phyloP scores from a whole-genome alignment of 2,888 invertebrate genomes.

The Eurytoma adleriae region DNA sequence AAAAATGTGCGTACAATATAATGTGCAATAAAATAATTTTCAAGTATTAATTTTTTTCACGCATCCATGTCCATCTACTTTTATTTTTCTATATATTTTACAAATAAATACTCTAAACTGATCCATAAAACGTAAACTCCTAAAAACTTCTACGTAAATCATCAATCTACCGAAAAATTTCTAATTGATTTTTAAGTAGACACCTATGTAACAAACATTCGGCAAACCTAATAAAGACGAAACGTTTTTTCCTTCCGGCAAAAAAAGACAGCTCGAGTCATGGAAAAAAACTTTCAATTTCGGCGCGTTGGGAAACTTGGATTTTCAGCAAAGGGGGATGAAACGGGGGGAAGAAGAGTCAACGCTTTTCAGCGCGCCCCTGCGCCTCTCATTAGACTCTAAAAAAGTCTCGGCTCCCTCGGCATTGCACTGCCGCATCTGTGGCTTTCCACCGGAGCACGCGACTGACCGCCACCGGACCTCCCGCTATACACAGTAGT shows the following conservation, averaged over 20 bases:
- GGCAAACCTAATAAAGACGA: constrained; percentile 13
- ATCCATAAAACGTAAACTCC: neutral
- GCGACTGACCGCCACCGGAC: constrained; percentile 6
- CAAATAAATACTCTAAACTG: neutral
- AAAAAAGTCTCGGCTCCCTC: neutral
- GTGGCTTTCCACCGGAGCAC: no score
- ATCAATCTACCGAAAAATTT: constrained; percentile 4
- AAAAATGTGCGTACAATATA: no score
- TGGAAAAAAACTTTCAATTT: neutral
- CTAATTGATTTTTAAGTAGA: constrained; percentile 14
- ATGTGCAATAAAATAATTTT: no score
- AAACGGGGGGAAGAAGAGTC: neutral
- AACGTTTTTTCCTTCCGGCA: constrained; percentile 7
- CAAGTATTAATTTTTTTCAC: no score
- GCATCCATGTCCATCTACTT: no score
- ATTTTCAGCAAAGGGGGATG: constrained; percentile 25
- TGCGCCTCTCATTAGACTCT: neutral
- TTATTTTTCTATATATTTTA: neutral
- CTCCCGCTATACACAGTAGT: neutral
- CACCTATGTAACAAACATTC: constrained; percentile 11
- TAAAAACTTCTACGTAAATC: neutral
- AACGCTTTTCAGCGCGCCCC: neutral
- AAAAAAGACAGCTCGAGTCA: neutral
- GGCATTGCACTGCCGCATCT: neutral
- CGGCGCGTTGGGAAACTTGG: constrained; percentile 23